phyloP scores from a whole-genome alignment of 35 echinoderm and acorn worm genomes.

The Heliocidaris tuberculata region DNA sequence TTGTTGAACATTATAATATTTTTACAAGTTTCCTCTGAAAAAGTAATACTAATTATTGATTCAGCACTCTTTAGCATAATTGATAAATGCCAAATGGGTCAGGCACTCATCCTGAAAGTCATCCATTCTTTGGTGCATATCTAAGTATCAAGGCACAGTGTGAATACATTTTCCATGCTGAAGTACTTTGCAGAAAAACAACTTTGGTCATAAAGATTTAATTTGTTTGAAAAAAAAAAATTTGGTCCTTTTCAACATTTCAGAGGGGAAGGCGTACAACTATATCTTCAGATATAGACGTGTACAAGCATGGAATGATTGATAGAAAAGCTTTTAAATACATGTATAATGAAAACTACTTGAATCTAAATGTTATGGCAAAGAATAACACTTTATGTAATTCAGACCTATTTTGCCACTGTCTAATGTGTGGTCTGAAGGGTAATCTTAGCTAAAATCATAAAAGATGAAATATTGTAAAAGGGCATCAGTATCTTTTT shows the following conservation, averaged over 20 bases:
- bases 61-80: background rate
- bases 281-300: background rate
- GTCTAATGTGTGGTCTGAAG: background rate
- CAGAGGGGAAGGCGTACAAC: background rate
- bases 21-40: background rate
- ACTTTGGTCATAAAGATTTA: background rate
- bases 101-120: background rate
- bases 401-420: background rate
- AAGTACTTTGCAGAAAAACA: background rate
- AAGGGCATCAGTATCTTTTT: background rate
- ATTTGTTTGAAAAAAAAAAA: background rate
- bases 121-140: background rate
- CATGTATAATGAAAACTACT: conserved; percentile 8
- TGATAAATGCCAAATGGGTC: background rate
- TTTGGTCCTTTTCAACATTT: background rate
- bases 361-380: background rate
- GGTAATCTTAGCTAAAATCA: background rate
- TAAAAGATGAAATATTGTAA: background rate
- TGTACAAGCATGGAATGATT: conserved; percentile 4
- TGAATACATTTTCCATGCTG: background rate
- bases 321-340: conserved; percentile 12
- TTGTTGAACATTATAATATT: background rate
- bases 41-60: background rate
- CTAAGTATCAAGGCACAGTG: background rate
- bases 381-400: conserved; percentile 19